Evolutionary conservation across 2,797 vertebrate genomes (phyloP).

Genomic region (Pelochelys cantorii): DNA sequence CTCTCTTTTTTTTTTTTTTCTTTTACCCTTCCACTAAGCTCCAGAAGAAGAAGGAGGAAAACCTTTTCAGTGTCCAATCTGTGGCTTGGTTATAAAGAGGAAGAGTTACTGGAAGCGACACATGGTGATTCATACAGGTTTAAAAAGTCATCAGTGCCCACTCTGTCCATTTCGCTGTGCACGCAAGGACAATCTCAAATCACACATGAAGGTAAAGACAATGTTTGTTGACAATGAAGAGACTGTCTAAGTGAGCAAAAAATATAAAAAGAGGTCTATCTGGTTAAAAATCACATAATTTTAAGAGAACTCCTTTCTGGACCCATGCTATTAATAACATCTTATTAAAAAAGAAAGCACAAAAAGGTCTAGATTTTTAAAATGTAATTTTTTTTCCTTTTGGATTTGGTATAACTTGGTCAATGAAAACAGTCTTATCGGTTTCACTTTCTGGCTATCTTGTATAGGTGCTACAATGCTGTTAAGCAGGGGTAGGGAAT

Average conservation of each 20-base stretch:
- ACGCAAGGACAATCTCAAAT: conserved; percentile 99
- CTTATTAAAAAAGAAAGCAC: not conserved
- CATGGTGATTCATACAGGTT: conserved; percentile 99
- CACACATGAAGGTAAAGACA: conserved; percentile 97
- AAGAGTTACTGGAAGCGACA: conserved; percentile 99
- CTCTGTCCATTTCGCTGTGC: conserved; percentile 98
- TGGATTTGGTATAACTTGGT: not conserved
- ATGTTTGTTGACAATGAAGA: not conserved
- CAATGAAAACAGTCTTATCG: not conserved
- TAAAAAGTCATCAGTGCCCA: conserved; percentile 99
- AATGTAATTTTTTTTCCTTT: not conserved
- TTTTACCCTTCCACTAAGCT: conserved; percentile 81
- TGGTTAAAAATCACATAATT: not conserved
- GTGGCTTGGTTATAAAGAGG: conserved; percentile 98
- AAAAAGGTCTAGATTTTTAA: not conserved
- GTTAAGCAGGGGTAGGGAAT: not conserved
- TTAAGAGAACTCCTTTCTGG: not conserved
- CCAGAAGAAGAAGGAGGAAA: conserved; percentile 98
- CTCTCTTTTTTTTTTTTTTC: conserved; percentile 17
- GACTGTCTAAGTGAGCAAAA: not conserved
- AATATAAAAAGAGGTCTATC: not conserved
- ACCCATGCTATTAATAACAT: not conserved
- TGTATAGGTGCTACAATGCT: not conserved
- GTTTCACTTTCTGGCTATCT: not conserved
- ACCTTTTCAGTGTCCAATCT: conserved; percentile 99